Base-by-base conservation (phyloP, 2,797 vertebrate genomes). In the Erpetoichthys calabaricus region DNA sequence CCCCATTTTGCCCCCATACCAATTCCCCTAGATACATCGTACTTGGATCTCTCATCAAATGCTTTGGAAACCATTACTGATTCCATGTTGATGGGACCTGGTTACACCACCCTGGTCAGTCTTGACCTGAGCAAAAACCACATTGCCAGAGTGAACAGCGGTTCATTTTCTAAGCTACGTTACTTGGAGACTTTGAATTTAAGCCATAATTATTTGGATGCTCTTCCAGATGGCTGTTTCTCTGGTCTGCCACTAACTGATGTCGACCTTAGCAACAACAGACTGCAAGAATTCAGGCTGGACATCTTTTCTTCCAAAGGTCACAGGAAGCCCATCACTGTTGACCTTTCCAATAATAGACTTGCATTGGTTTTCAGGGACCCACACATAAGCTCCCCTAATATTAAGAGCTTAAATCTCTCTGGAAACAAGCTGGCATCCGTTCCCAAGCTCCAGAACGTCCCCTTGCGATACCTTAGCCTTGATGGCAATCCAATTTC, bases 161-260 rank as follows among this genome's bases (percentile, higher is more conserved):
- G 77, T 3, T 82, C 92, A 0, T 88, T 99, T 71, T 91, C 91
- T 54, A 90, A 86, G 63, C 87, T 99, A 55, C 86, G 94, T 51
- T 98, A 98, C 70, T 80, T 99, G 56, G 92, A 99, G 74, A 88
- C 89, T 1, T 78, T 99, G 44, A 94, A 99, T 70, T 78, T 99
- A 63, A 98, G 93, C 77, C 83, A 91, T 70, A 99, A 99, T 44
- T 70, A 73, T 53, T 68, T 99, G 68, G 81, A 86, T 42, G 75
- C 68, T 57, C 84, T 99, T 45, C 73, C 84, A 0, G 76, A 81
- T 0, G 74, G 82, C 6, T 89, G 83, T 63, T 96, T 99, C 73
- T 80, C 83, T 5, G 89, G 86, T 59, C 89, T 91, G 1, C 90
- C 90, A 3, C 71, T 99, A 60, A 75, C 84, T 0, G 94, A 97